A percentile compares a stretch with the other conserved stretches of the same genome.
These are phyloP conservation scores for Trichonephila clavipes DNA, from an alignment of 1,140 invertebrate genomes.

Conservation along the genomic window DNA sequence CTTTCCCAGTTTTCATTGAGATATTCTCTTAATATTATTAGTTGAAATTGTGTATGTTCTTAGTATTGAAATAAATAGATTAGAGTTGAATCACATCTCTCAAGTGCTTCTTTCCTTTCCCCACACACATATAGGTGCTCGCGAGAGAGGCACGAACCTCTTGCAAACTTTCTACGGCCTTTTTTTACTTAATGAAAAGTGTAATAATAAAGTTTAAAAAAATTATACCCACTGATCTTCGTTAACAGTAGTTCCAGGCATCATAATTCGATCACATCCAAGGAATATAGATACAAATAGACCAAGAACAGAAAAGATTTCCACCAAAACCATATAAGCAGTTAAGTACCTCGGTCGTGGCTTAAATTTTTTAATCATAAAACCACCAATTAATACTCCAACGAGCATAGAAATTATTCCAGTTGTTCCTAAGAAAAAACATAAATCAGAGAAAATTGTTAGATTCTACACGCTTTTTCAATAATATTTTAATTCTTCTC, in stretches of 20 bases:
- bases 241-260: slow-evolving; percentile 60
- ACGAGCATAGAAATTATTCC: slow-evolving; percentile 87
- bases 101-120: no score
- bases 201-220: not conserved
- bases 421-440: slow-evolving; percentile 80
- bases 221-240: slow-evolving; percentile 56
- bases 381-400: slow-evolving; percentile 86
- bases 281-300: slow-evolving; percentile 87
- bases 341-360: slow-evolving; percentile 86
- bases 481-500: no score
- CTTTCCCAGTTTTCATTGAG: no score
- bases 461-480: no score
- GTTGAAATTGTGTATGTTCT: no score
- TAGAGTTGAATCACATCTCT: no score
- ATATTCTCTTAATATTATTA: no score
- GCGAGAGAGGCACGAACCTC: no score
- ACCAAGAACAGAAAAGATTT: slow-evolving; percentile 85
- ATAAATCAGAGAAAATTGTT: not conserved
- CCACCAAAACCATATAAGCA: slow-evolving; percentile 88
- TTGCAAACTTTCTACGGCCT: no score
- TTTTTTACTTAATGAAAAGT: not conserved
- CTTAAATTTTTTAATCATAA: slow-evolving; percentile 86
- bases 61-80: no score
- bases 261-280: slow-evolving; percentile 83
- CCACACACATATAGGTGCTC: no score